Evolutionary conservation across 1,140 invertebrate species (phyloP).

Genomic region (Cheumatopsyche charites): DNA sequence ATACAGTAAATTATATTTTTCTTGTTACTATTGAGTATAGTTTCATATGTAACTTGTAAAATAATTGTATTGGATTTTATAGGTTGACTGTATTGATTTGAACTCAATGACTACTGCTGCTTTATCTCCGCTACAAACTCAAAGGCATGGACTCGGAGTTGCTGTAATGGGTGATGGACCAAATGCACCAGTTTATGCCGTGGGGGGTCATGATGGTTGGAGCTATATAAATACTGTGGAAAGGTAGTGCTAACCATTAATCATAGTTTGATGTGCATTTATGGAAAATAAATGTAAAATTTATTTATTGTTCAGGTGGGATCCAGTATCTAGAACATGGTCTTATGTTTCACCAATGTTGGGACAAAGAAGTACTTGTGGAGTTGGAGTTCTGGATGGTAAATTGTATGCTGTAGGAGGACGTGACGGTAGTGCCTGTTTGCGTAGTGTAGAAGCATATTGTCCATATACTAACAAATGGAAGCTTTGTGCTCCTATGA

Average conservation of each 20-base stretch:
- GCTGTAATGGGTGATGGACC: conserved; percentile 74
- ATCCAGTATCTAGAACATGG: conserved; percentile 84
- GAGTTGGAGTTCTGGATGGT: conserved; percentile 83
- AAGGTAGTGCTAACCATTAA: conserved; percentile 57
- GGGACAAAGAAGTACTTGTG: conserved; percentile 84
- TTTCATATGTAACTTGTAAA: not conserved
- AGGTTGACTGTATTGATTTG: conserved; percentile 82
- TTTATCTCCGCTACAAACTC: conserved; percentile 89
- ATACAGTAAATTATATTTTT: conserved; percentile 64
- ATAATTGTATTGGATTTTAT: conserved; percentile 23
- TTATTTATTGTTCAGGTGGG: conserved; percentile 69
- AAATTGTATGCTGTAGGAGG: conserved; percentile 93
- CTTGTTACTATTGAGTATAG: not conserved
- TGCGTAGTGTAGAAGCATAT: conserved; percentile 91
- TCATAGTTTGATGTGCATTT: not conserved
- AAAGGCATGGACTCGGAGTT: conserved; percentile 88
- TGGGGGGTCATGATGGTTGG: conserved; percentile 96
- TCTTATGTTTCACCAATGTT: conserved; percentile 87
- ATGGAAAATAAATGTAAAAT: not conserved
- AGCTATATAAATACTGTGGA: conserved; percentile 93
- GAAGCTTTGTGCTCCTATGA: conserved; percentile 88
- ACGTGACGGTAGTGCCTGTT: conserved; percentile 88
- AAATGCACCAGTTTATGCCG: conserved; percentile 87
- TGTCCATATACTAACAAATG: conserved; percentile 91
- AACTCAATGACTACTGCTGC: conserved; percentile 79